Evolutionary conservation across 2,113 vertebrate genomes (phyloP).

Genomic region (Carettochelys insculpta): DNA sequence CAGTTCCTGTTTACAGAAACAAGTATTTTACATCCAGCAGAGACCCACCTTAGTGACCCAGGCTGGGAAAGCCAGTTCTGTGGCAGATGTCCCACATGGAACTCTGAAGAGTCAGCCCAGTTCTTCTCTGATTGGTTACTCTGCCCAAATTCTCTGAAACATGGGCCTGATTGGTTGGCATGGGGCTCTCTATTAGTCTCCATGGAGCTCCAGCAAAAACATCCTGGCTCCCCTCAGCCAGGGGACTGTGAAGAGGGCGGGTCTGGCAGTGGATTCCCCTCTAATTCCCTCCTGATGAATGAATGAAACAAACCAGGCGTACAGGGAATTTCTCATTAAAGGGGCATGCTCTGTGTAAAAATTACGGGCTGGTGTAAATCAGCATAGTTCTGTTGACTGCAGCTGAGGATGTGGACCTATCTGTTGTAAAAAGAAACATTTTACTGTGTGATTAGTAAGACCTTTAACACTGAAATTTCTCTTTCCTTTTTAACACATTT

Average conservation of each 20-base stretch:
- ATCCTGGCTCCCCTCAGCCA: not conserved
- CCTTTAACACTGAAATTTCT: not conserved
- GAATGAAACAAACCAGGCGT: not conserved
- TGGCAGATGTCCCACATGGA: not conserved
- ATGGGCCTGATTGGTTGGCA: not conserved
- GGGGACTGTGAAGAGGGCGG: not conserved
- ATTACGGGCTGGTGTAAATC: not conserved
- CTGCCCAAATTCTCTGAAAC: not conserved
- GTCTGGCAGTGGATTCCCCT: not conserved
- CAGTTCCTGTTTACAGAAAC: not conserved
- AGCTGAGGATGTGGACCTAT: not conserved
- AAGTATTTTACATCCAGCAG: not conserved
- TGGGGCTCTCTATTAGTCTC: not conserved
- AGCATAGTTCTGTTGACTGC: not conserved
- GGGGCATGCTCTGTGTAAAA: not conserved
- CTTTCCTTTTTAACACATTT: not conserved
- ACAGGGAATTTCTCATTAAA: not conserved
- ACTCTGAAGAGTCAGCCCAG: not conserved
- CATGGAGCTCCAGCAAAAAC: not conserved
- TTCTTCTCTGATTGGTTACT: not conserved
- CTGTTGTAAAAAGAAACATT: not conserved
- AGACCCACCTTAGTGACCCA: not conserved
- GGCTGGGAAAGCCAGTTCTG: not conserved
- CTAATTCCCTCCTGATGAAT: not conserved
- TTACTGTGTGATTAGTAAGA: not conserved